Evolutionary conservation across 1,140 invertebrate species (phyloP).

Genomic region (Venturia canescens): DNA sequence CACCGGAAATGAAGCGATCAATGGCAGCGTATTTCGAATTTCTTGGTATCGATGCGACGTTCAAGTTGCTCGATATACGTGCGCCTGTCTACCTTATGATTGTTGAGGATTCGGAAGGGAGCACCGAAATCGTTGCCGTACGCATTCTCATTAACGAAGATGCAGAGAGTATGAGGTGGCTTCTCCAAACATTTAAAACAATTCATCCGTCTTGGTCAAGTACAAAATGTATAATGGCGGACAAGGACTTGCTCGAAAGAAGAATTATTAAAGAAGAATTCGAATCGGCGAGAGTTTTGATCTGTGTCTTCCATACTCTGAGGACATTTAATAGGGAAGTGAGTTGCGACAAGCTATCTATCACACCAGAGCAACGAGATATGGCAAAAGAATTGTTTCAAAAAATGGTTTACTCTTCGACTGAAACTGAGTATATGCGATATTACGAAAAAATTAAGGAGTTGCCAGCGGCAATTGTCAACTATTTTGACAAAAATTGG

Average conservation of each 20-base stretch:
- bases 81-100: too few species aligned
- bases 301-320: neutral
- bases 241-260: neutral
- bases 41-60: too few species aligned
- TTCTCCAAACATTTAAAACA: too few species aligned
- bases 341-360: neutral
- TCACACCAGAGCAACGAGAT: neutral
- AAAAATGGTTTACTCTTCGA: neutral
- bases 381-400: neutral
- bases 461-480: neutral
- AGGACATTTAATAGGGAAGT: neutral
- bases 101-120: too few species aligned
- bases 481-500: constrained; percentile 37
- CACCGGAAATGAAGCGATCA: too few species aligned
- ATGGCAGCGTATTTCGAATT: too few species aligned
- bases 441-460: neutral
- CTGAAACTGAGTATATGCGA: neutral
- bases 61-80: too few species aligned
- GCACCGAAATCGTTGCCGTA: too few species aligned
- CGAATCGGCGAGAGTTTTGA: neutral
- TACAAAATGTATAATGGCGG: too few species aligned
- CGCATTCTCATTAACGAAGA: too few species aligned
- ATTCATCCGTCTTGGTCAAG: too few species aligned
- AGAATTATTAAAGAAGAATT: neutral
- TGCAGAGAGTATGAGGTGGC: too few species aligned